Conservation (phyloP, 2,113 vertebrate species). For the Sphaerodactylus townsendi region DNA sequence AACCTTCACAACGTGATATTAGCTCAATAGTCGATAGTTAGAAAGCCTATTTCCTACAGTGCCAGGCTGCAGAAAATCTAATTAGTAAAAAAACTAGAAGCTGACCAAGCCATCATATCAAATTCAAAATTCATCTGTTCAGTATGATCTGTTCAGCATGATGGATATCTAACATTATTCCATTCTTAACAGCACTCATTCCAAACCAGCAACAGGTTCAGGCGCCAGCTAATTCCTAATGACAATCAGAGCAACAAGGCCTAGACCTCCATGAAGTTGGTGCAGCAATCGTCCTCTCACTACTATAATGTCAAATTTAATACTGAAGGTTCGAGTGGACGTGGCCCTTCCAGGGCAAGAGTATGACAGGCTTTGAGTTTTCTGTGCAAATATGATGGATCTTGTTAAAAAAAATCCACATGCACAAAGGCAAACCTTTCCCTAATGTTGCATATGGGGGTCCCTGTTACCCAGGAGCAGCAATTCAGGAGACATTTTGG, state of each 20-base stretch:
- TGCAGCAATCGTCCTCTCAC: neutral
- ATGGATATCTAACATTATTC: too few relatives aligned
- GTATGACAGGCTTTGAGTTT: neutral
- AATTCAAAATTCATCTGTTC: neutral
- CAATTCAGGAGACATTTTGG: too few relatives aligned
- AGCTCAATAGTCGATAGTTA: neutral
- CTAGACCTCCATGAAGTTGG: neutral
- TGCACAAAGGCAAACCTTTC: too few relatives aligned
- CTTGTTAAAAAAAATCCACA: too few relatives aligned
- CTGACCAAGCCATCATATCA: neutral
- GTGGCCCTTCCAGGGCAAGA: neutral
- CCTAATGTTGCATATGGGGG: too few relatives aligned
- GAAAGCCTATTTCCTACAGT: neutral
- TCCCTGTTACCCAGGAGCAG: too few relatives aligned
- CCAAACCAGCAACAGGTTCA: too few relatives aligned
- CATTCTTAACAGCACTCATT: too few relatives aligned
- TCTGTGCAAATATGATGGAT: neutral
- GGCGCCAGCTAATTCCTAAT: too few relatives aligned
- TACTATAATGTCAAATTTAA: neutral
- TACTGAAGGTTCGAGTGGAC: too few relatives aligned
- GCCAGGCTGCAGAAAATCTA: neutral
- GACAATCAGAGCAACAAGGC: neutral
- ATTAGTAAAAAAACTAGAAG: neutral
- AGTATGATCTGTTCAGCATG: too few relatives aligned
- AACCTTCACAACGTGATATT: neutral